Base-by-base conservation (phyloP, 2,797 vertebrate species). In the Stomatorhinus walkeri region DNA sequence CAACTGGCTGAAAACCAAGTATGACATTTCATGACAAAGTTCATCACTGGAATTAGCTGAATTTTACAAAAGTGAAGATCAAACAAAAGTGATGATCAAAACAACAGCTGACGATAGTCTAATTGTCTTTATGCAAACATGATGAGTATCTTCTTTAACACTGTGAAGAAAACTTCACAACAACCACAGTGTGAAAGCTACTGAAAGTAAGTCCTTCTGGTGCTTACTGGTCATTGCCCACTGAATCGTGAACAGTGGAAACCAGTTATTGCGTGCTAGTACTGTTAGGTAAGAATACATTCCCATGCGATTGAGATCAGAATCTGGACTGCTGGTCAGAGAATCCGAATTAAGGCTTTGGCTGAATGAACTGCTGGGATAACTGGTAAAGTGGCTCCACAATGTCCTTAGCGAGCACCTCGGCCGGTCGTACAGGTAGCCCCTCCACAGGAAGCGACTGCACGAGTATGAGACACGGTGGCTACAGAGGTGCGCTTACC, bases 401-500 rank as follows among this genome's bases (percentile, higher is more conserved):
- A 0, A 22, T n/a, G 52, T 89, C 32, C 88, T 88, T 84, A 84
- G 88, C 92, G 89, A 89, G 49, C 86, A 91, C 91, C 88, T 92
- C 54, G 90, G 93, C 94, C 95, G 92, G 92, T 93, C 93, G 93
- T 94, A 94, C 94, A 96, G 95, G 94, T 95, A 93, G 92, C 94
- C 95, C 95, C 95, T 95, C 94, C 93, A 96, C 93, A 94, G 93
- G 95, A 97, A 96, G 94, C 96, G 94, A 97, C 96, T 94, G 94
- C 96, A 95, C 92, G 88, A 85, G 88, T 36, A 2, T 88, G 88
- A 81, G 9, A 59, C 90, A 89, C 90, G 92, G 90, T 91, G 92
- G 91, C 91, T 90, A 92, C 93, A 93, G 91, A 81, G 94, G 96
- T 93, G 90, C 94, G 96, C 98, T 99, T 99, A 99, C 97, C 97